Percentiles rank a stretch among this genome's conserved stretches.
These are phyloP conservation scores for Megaleporinus macrocephalus DNA, from an alignment of 2,113 vertebrate species.

Conservation along the genomic window DNA sequence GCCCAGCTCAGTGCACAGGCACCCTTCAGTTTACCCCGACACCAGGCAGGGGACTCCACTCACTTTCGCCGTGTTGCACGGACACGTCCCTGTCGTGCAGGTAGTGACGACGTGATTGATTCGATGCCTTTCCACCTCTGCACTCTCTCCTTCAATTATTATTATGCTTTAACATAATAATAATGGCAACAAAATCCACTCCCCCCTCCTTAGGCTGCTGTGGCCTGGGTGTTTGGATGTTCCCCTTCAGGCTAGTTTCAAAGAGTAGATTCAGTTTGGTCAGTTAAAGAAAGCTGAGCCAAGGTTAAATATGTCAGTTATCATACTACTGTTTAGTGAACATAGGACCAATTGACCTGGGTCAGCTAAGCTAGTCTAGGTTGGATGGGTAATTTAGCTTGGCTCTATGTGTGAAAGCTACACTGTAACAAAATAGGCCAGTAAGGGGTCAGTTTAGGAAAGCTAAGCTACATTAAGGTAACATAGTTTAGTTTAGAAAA, in stretches of 20 bases:
- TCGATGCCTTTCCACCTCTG: constrained; percentile 71
- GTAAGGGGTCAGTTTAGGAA: no score
- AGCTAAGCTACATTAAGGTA: no score
- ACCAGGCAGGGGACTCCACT: constrained; percentile 98
- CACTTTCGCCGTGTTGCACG: constrained; percentile 99
- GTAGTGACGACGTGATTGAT: constrained; percentile 80
- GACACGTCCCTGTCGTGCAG: constrained; percentile 99
- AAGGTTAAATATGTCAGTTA: neutral
- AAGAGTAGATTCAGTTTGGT: neutral
- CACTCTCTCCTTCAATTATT: constrained; percentile 64
- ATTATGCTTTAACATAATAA: constrained; percentile 62
- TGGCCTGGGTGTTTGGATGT: constrained; percentile 34
- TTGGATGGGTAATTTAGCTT: neutral
- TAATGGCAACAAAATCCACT: constrained; percentile 38
- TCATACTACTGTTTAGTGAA: neutral
- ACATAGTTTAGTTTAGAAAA: no score
- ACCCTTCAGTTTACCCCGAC: constrained; percentile 98
- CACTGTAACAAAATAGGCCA: no score
- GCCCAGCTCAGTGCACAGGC: constrained; percentile 98
- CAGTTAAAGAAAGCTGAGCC: neutral
- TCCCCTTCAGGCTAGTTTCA: constrained; percentile 20
- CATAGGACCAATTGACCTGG: neutral
- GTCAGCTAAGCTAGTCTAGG: neutral
- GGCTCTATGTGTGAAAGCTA: no score
- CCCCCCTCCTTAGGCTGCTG: constrained; percentile 6